Evolutionary conservation across 2,888 invertebrate genomes (phyloP).

Genomic region (Oithona nana): DNA sequence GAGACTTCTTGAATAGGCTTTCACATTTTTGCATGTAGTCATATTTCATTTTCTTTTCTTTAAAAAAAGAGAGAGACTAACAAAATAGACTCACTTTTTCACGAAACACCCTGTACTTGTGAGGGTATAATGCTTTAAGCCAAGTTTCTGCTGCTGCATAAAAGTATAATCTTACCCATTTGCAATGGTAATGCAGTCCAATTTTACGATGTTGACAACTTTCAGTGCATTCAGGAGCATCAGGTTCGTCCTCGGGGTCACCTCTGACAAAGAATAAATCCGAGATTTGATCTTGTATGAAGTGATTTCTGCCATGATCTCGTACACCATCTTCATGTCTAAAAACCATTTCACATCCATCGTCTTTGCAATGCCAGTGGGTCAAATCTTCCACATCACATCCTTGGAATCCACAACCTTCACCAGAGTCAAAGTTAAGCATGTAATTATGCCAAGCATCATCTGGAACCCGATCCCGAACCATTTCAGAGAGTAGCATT

Average conservation of each 20-base stretch:
- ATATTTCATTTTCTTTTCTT: no score
- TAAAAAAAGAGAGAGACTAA: no score
- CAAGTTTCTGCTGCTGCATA: not conserved
- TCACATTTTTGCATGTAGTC: no score
- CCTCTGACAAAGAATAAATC: constrained; percentile 49
- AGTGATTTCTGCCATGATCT: constrained; percentile 65
- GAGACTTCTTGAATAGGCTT: no score
- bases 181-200: constrained; percentile 71
- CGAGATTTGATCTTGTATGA: constrained; percentile 61
- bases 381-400: constrained; percentile 50
- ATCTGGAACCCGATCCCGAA: constrained; percentile 24
- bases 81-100: no score
- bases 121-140: no score
- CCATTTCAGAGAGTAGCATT: not conserved
- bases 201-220: constrained; percentile 51
- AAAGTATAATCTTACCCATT: constrained; percentile 42
- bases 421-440: constrained; percentile 30
- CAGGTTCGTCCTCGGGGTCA: constrained; percentile 36
- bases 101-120: no score
- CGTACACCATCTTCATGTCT: constrained; percentile 44
- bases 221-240: constrained; percentile 27
- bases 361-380: constrained; percentile 67
- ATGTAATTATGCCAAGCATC: constrained; percentile 40
- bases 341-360: constrained; percentile 51
- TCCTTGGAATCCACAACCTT: constrained; percentile 23